phyloP scores from a whole-genome alignment of 2,113 vertebrate species.

The Panthera tigris region DNA sequence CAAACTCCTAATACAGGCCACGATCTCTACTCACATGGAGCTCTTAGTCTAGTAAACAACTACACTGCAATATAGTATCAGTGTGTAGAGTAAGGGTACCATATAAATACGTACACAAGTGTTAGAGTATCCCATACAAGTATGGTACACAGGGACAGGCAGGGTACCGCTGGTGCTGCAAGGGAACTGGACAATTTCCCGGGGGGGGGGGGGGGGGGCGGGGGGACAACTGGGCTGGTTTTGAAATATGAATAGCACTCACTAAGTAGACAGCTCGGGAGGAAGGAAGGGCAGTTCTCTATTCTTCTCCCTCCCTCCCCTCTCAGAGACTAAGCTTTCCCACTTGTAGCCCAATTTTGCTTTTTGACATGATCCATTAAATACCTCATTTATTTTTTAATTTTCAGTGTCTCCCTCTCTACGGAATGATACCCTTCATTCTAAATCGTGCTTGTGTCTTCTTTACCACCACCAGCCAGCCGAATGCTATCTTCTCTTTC shows the following conservation, averaged over 20 bases:
- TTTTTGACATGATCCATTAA: background rate
- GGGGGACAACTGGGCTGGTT: background rate
- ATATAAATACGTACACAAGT: background rate
- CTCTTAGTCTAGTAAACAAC: background rate
- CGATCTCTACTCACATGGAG: background rate
- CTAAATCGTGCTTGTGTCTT: background rate
- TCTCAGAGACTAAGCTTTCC: background rate
- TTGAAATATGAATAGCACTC: background rate
- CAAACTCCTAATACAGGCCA: background rate
- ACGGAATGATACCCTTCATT: background rate
- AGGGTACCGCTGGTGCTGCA: background rate
- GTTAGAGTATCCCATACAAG: background rate
- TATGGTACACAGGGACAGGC: accelerated
- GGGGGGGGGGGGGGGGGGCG: background rate
- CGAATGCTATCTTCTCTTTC: background rate
- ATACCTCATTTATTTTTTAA: background rate
- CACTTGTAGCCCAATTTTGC: background rate
- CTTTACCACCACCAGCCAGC: background rate
- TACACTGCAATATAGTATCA: background rate
- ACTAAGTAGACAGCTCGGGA: background rate
- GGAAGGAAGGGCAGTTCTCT: background rate
- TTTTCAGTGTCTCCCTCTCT: background rate
- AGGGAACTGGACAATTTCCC: background rate
- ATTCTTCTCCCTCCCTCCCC: background rate
- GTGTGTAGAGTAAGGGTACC: background rate